These are phyloP conservation scores for Megastigmus dorsalis DNA, from an alignment of 2,888 invertebrate species.

Conservation along the genomic window DNA sequence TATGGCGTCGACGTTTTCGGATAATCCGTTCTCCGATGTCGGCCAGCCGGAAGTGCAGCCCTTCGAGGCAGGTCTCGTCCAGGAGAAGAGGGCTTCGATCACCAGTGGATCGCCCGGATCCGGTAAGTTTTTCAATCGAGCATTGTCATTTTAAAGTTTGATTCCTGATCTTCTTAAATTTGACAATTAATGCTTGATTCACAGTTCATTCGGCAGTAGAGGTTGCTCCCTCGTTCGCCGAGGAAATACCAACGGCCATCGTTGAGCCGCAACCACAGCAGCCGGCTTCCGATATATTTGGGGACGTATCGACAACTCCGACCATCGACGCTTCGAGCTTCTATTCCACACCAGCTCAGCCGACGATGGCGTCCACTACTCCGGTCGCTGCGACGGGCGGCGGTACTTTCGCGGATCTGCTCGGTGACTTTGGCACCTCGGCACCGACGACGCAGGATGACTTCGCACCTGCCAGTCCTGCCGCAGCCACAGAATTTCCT, in stretches of 20 bases:
- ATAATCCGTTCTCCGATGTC: slow-evolving; percentile 54
- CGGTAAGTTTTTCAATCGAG: slow-evolving; percentile 35
- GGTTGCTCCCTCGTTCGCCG: background rate
- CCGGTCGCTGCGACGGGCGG: background rate
- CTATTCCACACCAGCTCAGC: slow-evolving; percentile 19
- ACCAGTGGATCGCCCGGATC: slow-evolving; percentile 33
- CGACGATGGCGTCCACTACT: background rate
- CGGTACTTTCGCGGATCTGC: slow-evolving; percentile 23
- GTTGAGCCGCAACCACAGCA: slow-evolving; percentile 34
- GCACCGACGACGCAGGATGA: background rate
- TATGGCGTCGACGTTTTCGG: slow-evolving; percentile 43
- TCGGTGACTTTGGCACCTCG: slow-evolving; percentile 40
- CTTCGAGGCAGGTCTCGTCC: slow-evolving; percentile 79
- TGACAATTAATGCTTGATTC: no score
- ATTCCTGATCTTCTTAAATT: no score
- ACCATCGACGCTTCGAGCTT: slow-evolving; percentile 46
- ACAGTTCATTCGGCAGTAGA: slow-evolving; percentile 7
- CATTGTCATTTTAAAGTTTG: no score
- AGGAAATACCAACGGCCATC: slow-evolving; percentile 48
- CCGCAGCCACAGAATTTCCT: slow-evolving; percentile 66
- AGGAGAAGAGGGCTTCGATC: slow-evolving; percentile 68
- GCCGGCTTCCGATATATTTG: slow-evolving; percentile 21
- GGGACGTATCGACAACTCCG: slow-evolving; percentile 25
- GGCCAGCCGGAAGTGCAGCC: slow-evolving; percentile 59
- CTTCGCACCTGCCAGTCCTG: slow-evolving; percentile 60